Base-by-base conservation (phyloP, 2,888 invertebrate genomes). In the Synanthedon andrenaeformis region DNA sequence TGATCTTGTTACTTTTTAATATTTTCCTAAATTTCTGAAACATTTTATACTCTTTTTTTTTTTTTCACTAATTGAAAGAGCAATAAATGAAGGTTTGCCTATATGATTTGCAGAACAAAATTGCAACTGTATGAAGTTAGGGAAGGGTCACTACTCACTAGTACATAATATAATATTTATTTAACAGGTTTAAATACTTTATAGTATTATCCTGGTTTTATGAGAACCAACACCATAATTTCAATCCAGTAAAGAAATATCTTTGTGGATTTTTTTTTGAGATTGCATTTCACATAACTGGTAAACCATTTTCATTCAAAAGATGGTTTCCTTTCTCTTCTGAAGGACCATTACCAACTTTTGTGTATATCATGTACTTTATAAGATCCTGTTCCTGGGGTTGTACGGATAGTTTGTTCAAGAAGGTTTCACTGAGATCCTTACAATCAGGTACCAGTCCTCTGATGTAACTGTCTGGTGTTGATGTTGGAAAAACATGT, bases 361-460 rank as follows among this genome's bases (percentile, higher is more conserved):
- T 91, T 0, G 96, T 96, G 65, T 93, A 90, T 62, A 97, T 96
- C 4, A 96, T 89, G 79, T 95, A 96, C 70, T 95, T 94, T 11
- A 97, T 78, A 51, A 90, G 71, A 68, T 93, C 93, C 35, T 70
- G 65, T 49, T 64, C 57, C 61, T 89, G 82, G 51, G 81, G 76
- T 51, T 77, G 59, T n/a, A 79, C 56, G 56, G 76, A 70, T 11
- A 88, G 65, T 52, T 74, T 72, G 14, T 64, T 65, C 12, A 81
- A 52, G 12, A 79, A 58, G 14, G 72, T 66, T 41, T 57, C 54
- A 53, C 60, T 65, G 10, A 70, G 54, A 35, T 51, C 28, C 4
- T 62, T 63, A 56, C 64, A 60, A 41, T 61, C 41, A 52, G 54
- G 53, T 49, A 50, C 49, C 1, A 84, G 65, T 0, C 87, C 87